Base-by-base conservation (phyloP, 2,888 invertebrate species). In the Eupeodes latifasciatus region DNA sequence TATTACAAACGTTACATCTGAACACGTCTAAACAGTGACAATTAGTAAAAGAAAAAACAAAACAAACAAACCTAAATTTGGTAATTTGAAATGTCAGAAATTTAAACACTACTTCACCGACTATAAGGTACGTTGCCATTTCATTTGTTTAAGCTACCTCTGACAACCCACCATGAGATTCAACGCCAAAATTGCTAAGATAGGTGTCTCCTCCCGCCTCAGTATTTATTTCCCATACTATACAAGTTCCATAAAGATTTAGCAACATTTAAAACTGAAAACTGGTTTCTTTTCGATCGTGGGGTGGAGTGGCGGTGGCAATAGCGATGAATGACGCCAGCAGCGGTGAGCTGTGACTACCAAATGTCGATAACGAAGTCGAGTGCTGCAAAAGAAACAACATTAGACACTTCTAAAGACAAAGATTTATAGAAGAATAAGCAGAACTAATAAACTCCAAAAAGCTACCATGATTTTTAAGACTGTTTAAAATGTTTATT, bases 201-300 rank as follows among this genome's bases (percentile, higher is more conserved):
- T 57, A 12, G 16, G 9, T 57, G 66, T 66, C 36, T 57, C n/a
- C n/a, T 47, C 19, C 16, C 53, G 27, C 4, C 49, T 40, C 67
- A n/a, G n/a, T 40, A 12, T 47, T 16, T 16, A 51, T 62, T 62
- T 53, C 40, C 64, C 53, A 19, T 64, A 57, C 16, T 11, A 27
- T 27, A 49, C 19, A 9, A 34, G 19, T 62, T 62, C 44, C 10
- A 5, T 64, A 71, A 83, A 82, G 82, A 75, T 79, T 79, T 79
- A 76, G 75, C 75, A 79, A 76, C 79, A 79, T 75, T 81, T 82
- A 57, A 74, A 84, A 62, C 27, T 74, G 19, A 16, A 44, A 85
- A 81, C 81, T 78, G 49, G 47, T 74, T 72, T 49, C 0, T 14
- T 61, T 51, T 44, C n/a, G 27, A 49, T 61, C 27, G 3, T 27